Base-by-base conservation (phyloP, 1,140 invertebrate genomes). In the Vanessa atalanta region DNA sequence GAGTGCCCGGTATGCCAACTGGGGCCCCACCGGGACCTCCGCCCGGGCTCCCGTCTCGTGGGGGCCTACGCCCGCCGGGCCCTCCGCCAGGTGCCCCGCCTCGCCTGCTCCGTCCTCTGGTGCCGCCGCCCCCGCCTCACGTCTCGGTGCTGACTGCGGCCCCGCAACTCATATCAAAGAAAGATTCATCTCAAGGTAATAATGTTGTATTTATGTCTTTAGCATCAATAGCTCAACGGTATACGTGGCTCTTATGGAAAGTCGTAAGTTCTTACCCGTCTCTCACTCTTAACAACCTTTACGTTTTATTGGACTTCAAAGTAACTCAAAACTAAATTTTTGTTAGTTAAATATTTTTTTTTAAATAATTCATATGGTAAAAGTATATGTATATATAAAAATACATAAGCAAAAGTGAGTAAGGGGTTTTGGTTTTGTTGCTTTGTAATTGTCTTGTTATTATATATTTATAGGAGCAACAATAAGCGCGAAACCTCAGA, bases 401-500 rank as follows among this genome's bases (percentile, higher is more conserved):
- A 60, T 0, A 31, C 26, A 31, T 31, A 31, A 31, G 26, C 20
- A 1, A 20, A 20, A 20, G 20, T 20, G 1, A 20, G 26, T n/a
- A 23, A 60, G 26, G 3, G 12, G 16, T n/a, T n/a, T n/a, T n/a
- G 11, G 23, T 60, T 60, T 60, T 26, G 3, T 11, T 20, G 16
- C 9, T 15, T n/a, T 20, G 3, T n/a, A 11, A 57, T 20, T n/a
- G 3, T 57, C 55, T 16, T 16, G 55, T 57, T 47, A 43, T 14
- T 9, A n/a, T n/a, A n/a, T 37, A n/a, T 43, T 76, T 70, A n/a
- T 94, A 88, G 95, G 95, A 73, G 94, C 96, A 23, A 97, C 97
- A 0, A 99, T 99, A 77, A 97, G 97, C 82, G 98, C 98, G 0
- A 99, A 99, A 90, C 98, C 98, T 2, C 98, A 99, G 93, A 98